Conservation (phyloP, 2,888 invertebrate genomes). For the Stenodema calcarata region DNA sequence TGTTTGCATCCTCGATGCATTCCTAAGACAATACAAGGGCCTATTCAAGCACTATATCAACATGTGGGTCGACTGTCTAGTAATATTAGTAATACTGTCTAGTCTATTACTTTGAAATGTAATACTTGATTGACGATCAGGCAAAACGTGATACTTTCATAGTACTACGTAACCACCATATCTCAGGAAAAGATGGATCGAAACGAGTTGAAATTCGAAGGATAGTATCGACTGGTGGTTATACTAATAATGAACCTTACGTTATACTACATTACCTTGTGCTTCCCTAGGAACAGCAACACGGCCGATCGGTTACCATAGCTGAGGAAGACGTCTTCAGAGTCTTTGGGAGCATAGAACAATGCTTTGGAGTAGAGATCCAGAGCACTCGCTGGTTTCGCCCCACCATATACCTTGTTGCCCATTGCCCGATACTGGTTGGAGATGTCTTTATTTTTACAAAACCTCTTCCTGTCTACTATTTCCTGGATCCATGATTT, state of each 20-base stretch:
- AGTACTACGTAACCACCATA: not conserved
- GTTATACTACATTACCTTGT: too few species aligned
- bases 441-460: conserved; percentile 33
- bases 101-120: too few species aligned
- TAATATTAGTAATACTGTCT: too few species aligned
- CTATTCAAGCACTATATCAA: too few species aligned
- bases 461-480: conserved; percentile 13
- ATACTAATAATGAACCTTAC: too few species aligned
- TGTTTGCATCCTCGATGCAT: conserved; percentile 69
- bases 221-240: too few species aligned
- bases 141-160: not conserved
- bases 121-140: too few species aligned
- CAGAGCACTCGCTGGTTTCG: conserved; percentile 59
- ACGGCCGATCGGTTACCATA: conserved; percentile 75
- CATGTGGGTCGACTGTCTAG: too few species aligned
- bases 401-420: conserved; percentile 29
- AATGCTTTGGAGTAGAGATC: conserved; percentile 71
- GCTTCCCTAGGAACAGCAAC: conserved; percentile 64
- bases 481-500: conserved; percentile 26
- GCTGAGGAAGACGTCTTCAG: conserved; percentile 69
- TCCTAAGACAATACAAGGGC: conserved; percentile 61
- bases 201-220: too few species aligned
- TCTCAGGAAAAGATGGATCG: not conserved
- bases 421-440: conserved; percentile 34
- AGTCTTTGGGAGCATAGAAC: conserved; percentile 66